Evolutionary conservation across 2,888 invertebrate genomes (phyloP).

Genomic region (Camponotus fellah): DNA sequence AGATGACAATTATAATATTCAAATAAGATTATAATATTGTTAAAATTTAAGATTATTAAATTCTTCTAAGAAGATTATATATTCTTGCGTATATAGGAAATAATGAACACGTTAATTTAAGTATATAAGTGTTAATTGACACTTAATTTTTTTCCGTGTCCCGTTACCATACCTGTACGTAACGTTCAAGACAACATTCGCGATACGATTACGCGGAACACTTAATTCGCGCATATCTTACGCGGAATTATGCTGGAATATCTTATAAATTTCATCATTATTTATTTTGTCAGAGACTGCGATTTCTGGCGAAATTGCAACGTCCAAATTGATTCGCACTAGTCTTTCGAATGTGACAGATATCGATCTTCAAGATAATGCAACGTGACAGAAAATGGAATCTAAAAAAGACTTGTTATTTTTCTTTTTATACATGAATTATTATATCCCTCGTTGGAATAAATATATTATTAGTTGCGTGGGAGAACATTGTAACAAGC

Average conservation of each 20-base stretch:
- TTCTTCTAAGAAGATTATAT: too few relatives aligned
- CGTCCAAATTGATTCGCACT: background rate
- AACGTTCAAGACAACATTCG: conserved; percentile 9
- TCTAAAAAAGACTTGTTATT: background rate
- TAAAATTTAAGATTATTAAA: too few relatives aligned
- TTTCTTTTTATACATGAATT: background rate
- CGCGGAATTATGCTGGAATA: background rate
- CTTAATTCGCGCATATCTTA: background rate
- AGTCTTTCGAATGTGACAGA: background rate
- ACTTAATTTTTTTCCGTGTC: too few relatives aligned
- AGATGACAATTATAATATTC: too few relatives aligned
- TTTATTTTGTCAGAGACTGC: background rate
- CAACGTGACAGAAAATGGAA: too few relatives aligned
- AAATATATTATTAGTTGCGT: conserved; percentile 5
- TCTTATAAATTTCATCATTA: background rate
- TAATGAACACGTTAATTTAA: too few relatives aligned
- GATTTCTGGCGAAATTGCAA: background rate
- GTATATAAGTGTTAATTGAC: too few relatives aligned
- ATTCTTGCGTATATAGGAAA: too few relatives aligned
- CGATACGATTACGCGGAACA: background rate
- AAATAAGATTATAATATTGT: too few relatives aligned
- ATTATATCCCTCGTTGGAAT: background rate
- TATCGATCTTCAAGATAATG: too few relatives aligned
- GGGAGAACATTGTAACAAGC: background rate
- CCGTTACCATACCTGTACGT: background rate